A percentile compares a stretch with the other conserved stretches of the same genome.
Evolutionary conservation across 23 tunicate genomes (phyloP).

Genomic region (Ascidia mentula): DNA sequence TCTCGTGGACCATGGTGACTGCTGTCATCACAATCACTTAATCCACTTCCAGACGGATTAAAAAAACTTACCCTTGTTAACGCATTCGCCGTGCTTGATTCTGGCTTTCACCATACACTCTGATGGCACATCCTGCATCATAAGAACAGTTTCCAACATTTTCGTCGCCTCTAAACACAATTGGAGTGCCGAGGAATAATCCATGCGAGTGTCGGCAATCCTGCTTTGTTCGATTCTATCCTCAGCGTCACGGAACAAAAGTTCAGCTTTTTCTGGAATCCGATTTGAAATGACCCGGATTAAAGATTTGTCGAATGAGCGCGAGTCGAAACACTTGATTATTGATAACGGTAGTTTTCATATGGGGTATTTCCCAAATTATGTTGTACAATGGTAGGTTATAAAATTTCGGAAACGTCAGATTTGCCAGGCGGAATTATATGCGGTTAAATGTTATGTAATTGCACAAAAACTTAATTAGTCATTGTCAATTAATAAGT

Average conservation of each 20-base stretch:
- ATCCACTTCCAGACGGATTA: neutral
- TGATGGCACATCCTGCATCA: constrained; percentile 22
- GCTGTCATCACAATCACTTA: neutral
- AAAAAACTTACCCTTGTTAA: constrained; percentile 23
- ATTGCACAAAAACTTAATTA: no score
- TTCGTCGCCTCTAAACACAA: constrained; percentile 52
- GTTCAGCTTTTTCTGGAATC: constrained; percentile 10
- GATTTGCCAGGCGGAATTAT: no score
- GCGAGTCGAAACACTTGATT: no score
- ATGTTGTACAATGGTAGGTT: no score
- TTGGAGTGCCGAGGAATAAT: constrained; percentile 47
- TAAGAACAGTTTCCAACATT: constrained; percentile 20
- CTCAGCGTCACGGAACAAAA: constrained; percentile 41
- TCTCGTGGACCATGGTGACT: no score
- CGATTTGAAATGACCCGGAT: no score
- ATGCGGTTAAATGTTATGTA: no score
- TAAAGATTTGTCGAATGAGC: no score
- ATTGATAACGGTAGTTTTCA: no score
- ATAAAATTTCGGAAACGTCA: no score
- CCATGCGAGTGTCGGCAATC: constrained; percentile 40
- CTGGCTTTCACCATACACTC: constrained; percentile 34
- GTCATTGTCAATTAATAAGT: no score
- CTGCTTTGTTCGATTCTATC: constrained; percentile 32
- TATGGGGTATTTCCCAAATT: no score
- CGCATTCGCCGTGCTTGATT: constrained; percentile 41